phyloP scores from a whole-genome alignment of 2,888 invertebrate species.

The Meiosimyza decipiens region DNA sequence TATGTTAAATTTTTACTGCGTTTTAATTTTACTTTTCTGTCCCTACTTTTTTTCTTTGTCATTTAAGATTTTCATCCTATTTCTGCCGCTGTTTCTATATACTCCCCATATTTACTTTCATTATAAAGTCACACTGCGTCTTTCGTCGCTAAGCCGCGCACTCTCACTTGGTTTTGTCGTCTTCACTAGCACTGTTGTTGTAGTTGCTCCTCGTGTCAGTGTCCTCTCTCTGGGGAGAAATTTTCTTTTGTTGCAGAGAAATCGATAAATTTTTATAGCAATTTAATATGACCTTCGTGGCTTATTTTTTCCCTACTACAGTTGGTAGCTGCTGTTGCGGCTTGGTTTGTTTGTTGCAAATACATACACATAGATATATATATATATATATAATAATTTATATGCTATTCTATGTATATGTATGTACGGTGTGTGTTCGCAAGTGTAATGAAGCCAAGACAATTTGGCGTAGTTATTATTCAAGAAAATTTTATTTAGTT shows the following conservation, averaged over 20 bases:
- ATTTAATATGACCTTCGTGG: constrained; percentile 66
- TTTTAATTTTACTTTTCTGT: background rate
- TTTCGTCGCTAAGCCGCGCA: background rate
- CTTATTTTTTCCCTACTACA: constrained; percentile 44
- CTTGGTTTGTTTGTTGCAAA: background rate
- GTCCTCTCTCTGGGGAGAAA: constrained; percentile 42
- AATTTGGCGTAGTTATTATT: constrained; percentile 15
- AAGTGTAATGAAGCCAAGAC: background rate
- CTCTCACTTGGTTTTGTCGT: background rate
- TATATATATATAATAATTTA: constrained; percentile 17
- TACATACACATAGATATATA: background rate
- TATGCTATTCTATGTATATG: background rate
- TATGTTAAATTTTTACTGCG: background rate
- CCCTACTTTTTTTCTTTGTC: too few relatives aligned
- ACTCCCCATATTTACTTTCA: background rate
- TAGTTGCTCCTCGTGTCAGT: constrained; percentile 45
- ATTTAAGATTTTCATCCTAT: too few relatives aligned
- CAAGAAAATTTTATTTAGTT: background rate
- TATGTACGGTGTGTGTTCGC: background rate
- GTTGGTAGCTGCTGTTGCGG: constrained; percentile 7
- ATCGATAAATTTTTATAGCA: constrained; percentile 65
- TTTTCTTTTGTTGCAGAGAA: constrained; percentile 45
- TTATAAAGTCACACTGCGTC: constrained; percentile 1
- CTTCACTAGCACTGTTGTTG: constrained; percentile 2
- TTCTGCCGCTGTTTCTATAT: too few relatives aligned